Conservation (phyloP, 2,888 invertebrate species). For the Athrips mouffetella region DNA sequence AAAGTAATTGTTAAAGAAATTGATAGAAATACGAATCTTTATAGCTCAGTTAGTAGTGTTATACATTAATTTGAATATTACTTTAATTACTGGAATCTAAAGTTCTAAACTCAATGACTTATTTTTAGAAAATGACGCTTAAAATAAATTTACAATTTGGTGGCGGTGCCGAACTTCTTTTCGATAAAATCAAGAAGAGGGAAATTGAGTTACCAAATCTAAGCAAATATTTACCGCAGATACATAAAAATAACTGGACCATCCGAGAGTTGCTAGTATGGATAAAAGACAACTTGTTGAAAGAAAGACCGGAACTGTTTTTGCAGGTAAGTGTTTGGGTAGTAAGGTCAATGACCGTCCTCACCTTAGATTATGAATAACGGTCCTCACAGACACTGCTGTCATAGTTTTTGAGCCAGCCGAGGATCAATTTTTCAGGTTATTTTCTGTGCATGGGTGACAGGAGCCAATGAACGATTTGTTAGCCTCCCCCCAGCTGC, state of each 20-base stretch:
- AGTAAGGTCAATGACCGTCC: too few relatives aligned
- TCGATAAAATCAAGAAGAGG: conserved; percentile 88
- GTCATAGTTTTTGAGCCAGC: too few relatives aligned
- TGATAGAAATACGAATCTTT: too few relatives aligned
- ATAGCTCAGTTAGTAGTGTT: too few relatives aligned
- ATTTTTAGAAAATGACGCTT: conserved; percentile 34
- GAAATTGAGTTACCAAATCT: conserved; percentile 80
- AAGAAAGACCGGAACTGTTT: conserved; percentile 86
- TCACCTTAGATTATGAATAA: conserved; percentile 5
- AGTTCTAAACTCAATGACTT: not conserved
- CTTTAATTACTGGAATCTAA: not conserved
- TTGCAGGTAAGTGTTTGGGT: conserved; percentile 50
- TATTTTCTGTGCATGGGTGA: too few relatives aligned
- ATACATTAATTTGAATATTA: too few relatives aligned
- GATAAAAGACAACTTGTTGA: conserved; percentile 90
- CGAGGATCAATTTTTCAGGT: too few relatives aligned
- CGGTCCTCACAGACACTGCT: too few relatives aligned
- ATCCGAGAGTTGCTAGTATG: conserved; percentile 86
- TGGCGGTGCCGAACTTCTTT: conserved; percentile 94
- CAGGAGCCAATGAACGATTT: too few relatives aligned
- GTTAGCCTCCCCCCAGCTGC: too few relatives aligned
- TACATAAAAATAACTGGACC: conserved; percentile 75
- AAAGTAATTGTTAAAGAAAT: too few relatives aligned
- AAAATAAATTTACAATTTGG: conserved; percentile 73
- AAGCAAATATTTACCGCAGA: conserved; percentile 56